phyloP scores from a whole-genome alignment of 2,797 vertebrate species.

The Myotis myotis region DNA sequence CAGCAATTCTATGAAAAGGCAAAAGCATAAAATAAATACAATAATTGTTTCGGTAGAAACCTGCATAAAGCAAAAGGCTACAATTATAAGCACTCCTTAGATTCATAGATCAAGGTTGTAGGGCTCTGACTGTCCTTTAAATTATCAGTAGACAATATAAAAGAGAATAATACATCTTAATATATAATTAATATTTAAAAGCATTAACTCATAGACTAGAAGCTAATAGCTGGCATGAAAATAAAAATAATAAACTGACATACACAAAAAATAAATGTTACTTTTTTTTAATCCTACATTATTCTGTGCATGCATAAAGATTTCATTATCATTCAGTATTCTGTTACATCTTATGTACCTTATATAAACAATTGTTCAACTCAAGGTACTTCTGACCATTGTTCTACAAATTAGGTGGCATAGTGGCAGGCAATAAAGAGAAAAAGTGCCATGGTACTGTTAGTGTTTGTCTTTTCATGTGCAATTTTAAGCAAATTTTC shows the following conservation, averaged over 20 bases:
- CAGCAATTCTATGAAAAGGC: conserved; percentile 33
- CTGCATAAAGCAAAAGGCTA: conserved; percentile 8
- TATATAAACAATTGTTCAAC: not conserved
- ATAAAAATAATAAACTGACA: conserved; percentile 1
- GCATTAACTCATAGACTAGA: conserved; percentile 10
- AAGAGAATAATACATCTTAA: conserved; percentile 50
- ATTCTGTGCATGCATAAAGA: conserved; percentile 18
- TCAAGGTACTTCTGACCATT: not conserved
- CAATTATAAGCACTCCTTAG: not conserved
- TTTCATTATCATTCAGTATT: not conserved
- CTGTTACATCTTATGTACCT: not conserved
- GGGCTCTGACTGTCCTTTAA: conserved; percentile 50
- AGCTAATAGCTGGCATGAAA: conserved; percentile 1
- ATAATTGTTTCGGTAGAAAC: conserved; percentile 53
- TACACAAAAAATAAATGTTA: not conserved
- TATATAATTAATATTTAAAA: conserved; percentile 60
- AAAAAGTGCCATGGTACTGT: not conserved
- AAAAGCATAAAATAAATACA: conserved; percentile 56
- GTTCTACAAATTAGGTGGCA: not conserved
- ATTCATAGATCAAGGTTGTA: conserved; percentile 57
- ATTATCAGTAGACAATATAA: conserved; percentile 7
- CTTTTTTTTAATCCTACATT: not conserved
- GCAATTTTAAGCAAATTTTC: not conserved
- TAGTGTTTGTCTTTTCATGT: not conserved
- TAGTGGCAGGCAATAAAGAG: not conserved